Evolutionary conservation across 1,140 invertebrate genomes (phyloP), one percentile per base, ranked within the genome.

Genomic region (Drosophila bifasciata): DNA sequence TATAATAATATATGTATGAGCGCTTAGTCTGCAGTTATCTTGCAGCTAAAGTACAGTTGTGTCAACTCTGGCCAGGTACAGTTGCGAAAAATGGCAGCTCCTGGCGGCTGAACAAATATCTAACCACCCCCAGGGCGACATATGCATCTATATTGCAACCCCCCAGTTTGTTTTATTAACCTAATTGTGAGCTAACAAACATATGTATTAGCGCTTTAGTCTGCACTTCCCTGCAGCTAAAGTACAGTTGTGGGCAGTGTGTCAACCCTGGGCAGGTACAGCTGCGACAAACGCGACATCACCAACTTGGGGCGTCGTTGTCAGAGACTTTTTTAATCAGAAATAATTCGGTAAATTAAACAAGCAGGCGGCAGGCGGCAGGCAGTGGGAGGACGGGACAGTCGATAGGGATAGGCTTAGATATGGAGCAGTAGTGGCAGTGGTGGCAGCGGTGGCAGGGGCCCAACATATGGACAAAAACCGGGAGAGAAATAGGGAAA

Each of bases 291-390:
- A 32, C 23, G 11, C 21, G 25, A 32, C 8, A 28, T 28, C 46
- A 50, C 32, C 32, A 49, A 50, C 3, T 50, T 60, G 21, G 53
- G 21, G 53, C 48, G 55, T 70, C 62, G 50, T 36, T 28, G 45
- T 53, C 19, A 52, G 49, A 11, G 44, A 52, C 57, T 71, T 32
- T 48, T 49, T 57, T 80, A 85, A 86, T 85, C 81, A 77, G 73
- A 86, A 78, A 62, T 78, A 81, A 83, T 86, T 86, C 69, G 62
- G 79, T 86, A 81, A 81, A 88, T 81, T 78, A 88, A 88, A 83
- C 78, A 83, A 88, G 66, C 53, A 64, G 21, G 19, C 45, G 39
- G 45, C 36, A 49, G 64, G 15, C 72, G 50, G 64, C 41, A 71
- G 67, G 40, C 41, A 61, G 36, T n/a, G 23, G 53, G 41, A 25